Conservation (phyloP, 2,113 vertebrate genomes). For the Petromus typicus region DNA sequence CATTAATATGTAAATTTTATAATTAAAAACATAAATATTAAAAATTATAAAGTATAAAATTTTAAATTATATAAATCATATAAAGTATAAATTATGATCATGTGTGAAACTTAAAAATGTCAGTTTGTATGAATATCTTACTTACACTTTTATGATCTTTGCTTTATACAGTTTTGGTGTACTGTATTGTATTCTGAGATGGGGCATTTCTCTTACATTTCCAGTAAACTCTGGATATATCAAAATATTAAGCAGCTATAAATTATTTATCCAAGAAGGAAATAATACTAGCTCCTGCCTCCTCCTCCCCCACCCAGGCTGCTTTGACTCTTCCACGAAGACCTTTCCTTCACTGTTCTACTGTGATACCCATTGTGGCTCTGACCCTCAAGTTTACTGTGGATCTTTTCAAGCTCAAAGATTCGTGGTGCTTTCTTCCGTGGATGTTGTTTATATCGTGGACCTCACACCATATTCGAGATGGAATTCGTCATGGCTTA, state of each 20-base stretch:
- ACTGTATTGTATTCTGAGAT: not conserved
- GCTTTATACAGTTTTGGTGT: not conserved
- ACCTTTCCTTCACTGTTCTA: constrained; percentile 96
- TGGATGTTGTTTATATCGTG: constrained; percentile 98
- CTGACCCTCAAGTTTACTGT: constrained; percentile 92
- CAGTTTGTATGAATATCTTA: not conserved
- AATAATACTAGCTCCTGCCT: constrained; percentile 40
- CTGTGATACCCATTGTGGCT: constrained; percentile 92
- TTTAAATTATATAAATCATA: not conserved
- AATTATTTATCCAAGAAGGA: not conserved
- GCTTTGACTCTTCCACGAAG: constrained; percentile 93
- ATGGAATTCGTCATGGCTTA: constrained; percentile 94
- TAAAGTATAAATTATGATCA: not conserved
- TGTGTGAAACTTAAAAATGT: constrained; percentile 43
- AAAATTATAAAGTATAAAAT: not conserved
- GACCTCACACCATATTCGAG: constrained; percentile 96
- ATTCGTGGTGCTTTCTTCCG: constrained; percentile 96
- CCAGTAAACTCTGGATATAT: not conserved
- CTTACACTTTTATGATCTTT: not conserved
- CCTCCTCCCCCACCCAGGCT: constrained; percentile 85
- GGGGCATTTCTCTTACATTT: constrained; percentile 34
- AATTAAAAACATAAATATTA: not conserved
- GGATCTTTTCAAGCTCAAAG: constrained; percentile 94
- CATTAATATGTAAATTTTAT: not conserved
- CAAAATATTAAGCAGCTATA: not conserved